Evolutionary conservation across 2,888 invertebrate genomes (phyloP).

Genomic region (Fabriciana adippe): DNA sequence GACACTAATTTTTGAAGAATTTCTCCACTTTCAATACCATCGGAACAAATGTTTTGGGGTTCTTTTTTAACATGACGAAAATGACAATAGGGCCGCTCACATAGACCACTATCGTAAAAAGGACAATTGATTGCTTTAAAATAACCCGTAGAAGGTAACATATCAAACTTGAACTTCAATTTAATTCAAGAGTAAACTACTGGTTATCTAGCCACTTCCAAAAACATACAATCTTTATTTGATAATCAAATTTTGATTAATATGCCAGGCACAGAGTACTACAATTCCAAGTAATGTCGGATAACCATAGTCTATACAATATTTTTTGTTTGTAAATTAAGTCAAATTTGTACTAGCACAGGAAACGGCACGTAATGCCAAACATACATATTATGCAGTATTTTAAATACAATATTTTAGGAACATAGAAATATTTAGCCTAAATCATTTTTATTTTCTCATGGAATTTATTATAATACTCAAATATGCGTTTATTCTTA

Average conservation of each 20-base stretch:
- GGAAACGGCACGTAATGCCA: neutral
- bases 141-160: constrained; percentile 95
- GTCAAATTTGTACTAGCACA: neutral
- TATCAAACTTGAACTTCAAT: constrained; percentile 60
- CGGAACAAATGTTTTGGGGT: constrained; percentile 63
- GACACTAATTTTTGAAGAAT: constrained; percentile 83
- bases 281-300: constrained; percentile 15
- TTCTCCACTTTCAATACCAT: constrained; percentile 74
- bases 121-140: constrained; percentile 94
- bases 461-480: too few relatives aligned
- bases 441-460: too few relatives aligned
- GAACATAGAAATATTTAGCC: too few relatives aligned
- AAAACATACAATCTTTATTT: constrained; percentile 32
- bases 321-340: neutral
- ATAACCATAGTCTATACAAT: neutral
- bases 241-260: constrained; percentile 3
- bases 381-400: neutral
- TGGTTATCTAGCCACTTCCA: constrained; percentile 19
- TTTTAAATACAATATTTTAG: neutral
- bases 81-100: constrained; percentile 95
- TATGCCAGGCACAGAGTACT: constrained; percentile 25
- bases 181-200: constrained; percentile 33
- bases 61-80: constrained; percentile 93
- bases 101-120: constrained; percentile 89
- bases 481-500: too few relatives aligned